Evolutionary conservation across 2,888 invertebrate species (phyloP).

Genomic region (Beris chalybata): DNA sequence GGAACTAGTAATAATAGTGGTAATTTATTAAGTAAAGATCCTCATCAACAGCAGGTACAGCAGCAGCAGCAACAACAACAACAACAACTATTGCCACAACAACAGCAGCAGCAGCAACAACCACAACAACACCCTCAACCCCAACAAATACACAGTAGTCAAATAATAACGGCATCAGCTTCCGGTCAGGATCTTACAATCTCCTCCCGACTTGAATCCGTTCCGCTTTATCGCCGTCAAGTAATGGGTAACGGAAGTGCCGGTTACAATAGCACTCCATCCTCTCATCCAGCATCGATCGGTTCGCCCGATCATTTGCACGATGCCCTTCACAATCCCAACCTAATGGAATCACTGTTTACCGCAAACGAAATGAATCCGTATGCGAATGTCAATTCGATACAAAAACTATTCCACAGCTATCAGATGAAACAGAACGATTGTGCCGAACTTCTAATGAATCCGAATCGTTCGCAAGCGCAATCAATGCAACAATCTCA

Average conservation of each 20-base stretch:
- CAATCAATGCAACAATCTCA: conserved; percentile 41
- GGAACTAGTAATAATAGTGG: conserved; percentile 38
- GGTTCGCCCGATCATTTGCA: conserved; percentile 45
- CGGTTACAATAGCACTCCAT: conserved; percentile 39
- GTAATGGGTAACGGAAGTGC: conserved; percentile 50
- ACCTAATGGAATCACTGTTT: conserved; percentile 36
- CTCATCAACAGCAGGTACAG: conserved; percentile 36
- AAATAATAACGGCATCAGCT: conserved; percentile 13
- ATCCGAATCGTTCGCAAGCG: conserved; percentile 35
- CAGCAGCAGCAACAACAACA: conserved; percentile 44
- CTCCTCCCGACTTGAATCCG: conserved; percentile 48
- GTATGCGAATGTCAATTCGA: conserved; percentile 36
- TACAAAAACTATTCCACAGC: conserved; percentile 39
- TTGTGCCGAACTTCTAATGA: conserved; percentile 16
- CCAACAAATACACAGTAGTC: conserved; percentile 27
- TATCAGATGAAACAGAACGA: conserved; percentile 36
- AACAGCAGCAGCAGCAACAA: conserved; percentile 34
- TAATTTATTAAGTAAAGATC: conserved; percentile 24
- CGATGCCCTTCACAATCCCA: conserved; percentile 12
- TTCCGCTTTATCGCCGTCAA: conserved; percentile 59
- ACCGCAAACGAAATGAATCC: conserved; percentile 34
- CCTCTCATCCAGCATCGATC: conserved; percentile 45
- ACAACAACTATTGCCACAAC: conserved; percentile 35
- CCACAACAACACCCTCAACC: conserved; percentile 20
- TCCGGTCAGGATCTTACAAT: conserved; percentile 29